Conservation (phyloP, 2,113 vertebrate genomes). For the Todiramphus saurophagus region DNA sequence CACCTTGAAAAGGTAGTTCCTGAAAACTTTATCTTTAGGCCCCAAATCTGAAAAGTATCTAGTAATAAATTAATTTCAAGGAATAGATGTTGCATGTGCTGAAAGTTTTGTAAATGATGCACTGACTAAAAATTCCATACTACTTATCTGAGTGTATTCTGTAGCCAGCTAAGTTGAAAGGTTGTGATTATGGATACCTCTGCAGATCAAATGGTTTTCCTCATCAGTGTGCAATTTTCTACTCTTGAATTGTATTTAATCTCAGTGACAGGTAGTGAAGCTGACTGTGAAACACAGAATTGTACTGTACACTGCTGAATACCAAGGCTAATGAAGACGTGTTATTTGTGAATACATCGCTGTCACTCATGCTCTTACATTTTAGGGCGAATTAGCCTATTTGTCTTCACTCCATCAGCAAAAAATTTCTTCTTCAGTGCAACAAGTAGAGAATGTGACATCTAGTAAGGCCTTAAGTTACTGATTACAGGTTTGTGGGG, state of each 20-base stretch:
- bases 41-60: not conserved
- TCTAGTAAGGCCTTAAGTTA: not conserved
- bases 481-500: not conserved
- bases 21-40: not conserved
- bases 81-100: not conserved
- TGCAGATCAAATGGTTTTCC: not conserved
- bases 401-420: not conserved
- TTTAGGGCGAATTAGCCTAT: not conserved
- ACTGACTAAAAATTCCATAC: not conserved
- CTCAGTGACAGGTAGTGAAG: not conserved
- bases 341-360: not conserved
- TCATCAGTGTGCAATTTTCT: not conserved
- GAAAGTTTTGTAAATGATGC: not conserved
- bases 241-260: not conserved
- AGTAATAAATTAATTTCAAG: not conserved
- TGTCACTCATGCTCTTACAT: not conserved
- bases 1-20: not conserved
- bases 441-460: not conserved
- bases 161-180: not conserved
- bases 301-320: not conserved
- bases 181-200: not conserved
- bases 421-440: not conserved
- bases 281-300: not conserved
- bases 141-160: not conserved
- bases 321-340: not conserved